These are phyloP conservation scores for Philhelius pedissequus DNA, from an alignment of 2,888 invertebrate species.

Conservation along the genomic window DNA sequence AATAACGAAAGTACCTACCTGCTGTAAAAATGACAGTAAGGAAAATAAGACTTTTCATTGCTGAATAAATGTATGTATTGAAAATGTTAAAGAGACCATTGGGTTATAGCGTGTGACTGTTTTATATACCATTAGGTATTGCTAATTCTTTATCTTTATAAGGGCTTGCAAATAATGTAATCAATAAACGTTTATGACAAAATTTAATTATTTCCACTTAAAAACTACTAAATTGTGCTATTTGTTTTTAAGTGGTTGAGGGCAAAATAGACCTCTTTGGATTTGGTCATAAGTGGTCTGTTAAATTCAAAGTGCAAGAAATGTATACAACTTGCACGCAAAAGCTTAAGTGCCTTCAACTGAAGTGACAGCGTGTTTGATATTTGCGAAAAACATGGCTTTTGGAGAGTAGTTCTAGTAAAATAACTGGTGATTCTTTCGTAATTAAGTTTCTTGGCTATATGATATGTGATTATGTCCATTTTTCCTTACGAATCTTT, in stretches of 20 bases:
- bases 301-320: neutral
- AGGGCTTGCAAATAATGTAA: neutral
- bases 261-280: neutral
- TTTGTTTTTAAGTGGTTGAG: neutral
- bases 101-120: neutral
- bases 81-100: neutral
- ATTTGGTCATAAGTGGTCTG: neutral
- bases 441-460: too few species aligned
- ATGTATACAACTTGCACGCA: neutral
- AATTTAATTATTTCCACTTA: neutral
- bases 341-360: neutral
- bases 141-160: neutral
- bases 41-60: neutral
- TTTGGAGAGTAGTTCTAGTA: too few species aligned
- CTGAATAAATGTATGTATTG: neutral
- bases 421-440: too few species aligned
- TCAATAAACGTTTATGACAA: neutral
- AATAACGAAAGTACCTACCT: neutral
- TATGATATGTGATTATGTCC: too few species aligned
- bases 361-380: neutral
- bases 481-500: too few species aligned
- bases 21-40: neutral
- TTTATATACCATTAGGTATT: neutral
- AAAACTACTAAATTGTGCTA: neutral
- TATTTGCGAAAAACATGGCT: neutral